phyloP scores from a whole-genome alignment of 2,888 invertebrate species.

The Eupithecia vulgata region DNA sequence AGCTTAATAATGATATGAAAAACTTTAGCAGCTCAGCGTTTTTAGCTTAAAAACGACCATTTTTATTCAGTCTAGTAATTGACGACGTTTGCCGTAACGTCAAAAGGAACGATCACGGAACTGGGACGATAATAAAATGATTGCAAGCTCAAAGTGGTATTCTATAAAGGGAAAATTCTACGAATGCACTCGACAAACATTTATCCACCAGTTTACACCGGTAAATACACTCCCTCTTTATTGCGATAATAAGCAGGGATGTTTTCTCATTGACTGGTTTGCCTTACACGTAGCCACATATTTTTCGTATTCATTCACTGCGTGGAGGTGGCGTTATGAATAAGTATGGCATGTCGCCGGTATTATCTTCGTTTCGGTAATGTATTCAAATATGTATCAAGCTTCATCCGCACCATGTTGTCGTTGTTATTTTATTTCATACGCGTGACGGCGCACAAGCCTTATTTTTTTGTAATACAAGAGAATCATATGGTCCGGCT shows the following conservation, averaged over 20 bases:
- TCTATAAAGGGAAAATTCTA: constrained; percentile 46
- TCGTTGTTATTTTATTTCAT: constrained; percentile 81
- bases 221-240: constrained; percentile 21
- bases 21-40: neutral
- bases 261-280: constrained; percentile 39
- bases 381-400: constrained; percentile 84
- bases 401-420: constrained; percentile 78
- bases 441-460: constrained; percentile 76
- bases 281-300: constrained; percentile 33
- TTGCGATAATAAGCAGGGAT: constrained; percentile 32
- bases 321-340: constrained; percentile 76
- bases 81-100: constrained; percentile 47
- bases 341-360: constrained; percentile 75
- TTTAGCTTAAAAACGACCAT: neutral
- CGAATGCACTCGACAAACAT: constrained; percentile 43
- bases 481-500: constrained; percentile 63
- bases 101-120: neutral
- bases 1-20: neutral
- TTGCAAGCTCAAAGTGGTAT: constrained; percentile 51
- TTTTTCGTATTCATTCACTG: constrained; percentile 73
- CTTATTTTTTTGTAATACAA: constrained; percentile 73
- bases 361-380: constrained; percentile 81
- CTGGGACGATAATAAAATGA: constrained; percentile 47
- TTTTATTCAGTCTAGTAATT: constrained; percentile 53
- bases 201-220: constrained; percentile 26